Evolutionary conservation across 2,888 invertebrate species (phyloP).

Genomic region (Ophion obscuratus): DNA sequence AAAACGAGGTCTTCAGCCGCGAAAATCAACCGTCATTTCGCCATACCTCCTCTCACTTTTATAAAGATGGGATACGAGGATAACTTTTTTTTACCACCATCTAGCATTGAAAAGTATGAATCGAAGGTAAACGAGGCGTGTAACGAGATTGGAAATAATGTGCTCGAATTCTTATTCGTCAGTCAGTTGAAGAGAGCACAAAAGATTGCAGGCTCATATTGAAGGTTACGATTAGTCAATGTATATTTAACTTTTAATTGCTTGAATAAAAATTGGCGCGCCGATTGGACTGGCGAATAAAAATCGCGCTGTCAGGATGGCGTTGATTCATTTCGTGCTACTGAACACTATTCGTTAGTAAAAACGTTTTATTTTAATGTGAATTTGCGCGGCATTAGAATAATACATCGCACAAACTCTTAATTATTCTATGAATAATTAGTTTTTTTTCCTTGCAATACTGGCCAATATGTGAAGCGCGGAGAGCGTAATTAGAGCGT

Average conservation of each 20-base stretch:
- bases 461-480: conserved; percentile 32
- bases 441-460: neutral
- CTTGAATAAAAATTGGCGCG: neutral
- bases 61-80: neutral
- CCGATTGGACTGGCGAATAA: conserved; percentile 4
- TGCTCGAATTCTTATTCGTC: neutral
- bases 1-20: neutral
- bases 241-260: neutral
- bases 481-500: conserved; percentile 55
- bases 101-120: neutral
- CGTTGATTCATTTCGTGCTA: neutral
- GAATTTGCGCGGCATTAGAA: neutral
- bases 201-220: neutral
- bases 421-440: conserved; percentile 11
- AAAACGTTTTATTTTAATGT: neutral
- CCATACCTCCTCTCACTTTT: neutral
- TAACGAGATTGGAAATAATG: conserved; percentile 23
- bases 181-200: neutral
- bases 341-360: neutral
- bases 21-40: neutral
- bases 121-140: conserved; percentile 20
- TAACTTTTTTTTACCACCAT: neutral
- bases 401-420: conserved; percentile 10
- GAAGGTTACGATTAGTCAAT: conserved; percentile 1
- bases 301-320: neutral